phyloP scores from a whole-genome alignment of 2,888 invertebrate genomes.

The Glyphotaelius pellucidus region DNA sequence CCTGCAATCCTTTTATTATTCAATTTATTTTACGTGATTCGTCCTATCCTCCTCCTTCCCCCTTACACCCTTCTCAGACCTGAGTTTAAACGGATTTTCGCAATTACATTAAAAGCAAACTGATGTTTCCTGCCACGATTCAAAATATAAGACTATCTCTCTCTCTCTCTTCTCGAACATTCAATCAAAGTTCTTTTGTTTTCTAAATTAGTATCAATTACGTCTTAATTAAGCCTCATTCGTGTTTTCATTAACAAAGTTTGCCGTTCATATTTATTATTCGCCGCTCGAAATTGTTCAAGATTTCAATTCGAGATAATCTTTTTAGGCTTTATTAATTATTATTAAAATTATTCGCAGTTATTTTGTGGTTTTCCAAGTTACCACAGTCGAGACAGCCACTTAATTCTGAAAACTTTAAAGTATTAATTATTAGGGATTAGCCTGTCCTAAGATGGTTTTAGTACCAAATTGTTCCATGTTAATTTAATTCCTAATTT shows the following conservation, averaged over 20 bases:
- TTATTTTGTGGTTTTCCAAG: background rate
- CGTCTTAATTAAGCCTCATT: background rate
- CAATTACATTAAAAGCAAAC: slow-evolving; percentile 10
- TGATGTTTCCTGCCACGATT: slow-evolving; percentile 8
- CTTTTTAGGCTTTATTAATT: background rate
- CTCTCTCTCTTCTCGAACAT: background rate
- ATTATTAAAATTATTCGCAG: background rate
- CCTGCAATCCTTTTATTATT: slow-evolving; percentile 28
- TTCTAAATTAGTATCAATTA: background rate
- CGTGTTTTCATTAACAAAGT: slow-evolving; percentile 1
- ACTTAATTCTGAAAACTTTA: background rate
- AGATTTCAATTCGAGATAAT: background rate
- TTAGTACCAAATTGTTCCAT: background rate
- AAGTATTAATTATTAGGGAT: background rate
- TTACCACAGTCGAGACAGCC: background rate
- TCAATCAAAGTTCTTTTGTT: slow-evolving; percentile 2
- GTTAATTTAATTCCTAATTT: background rate
- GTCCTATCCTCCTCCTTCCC: background rate
- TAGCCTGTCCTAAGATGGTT: background rate
- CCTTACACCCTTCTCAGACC: slow-evolving; percentile 14
- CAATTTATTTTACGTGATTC: slow-evolving; percentile 18
- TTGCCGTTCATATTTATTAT: background rate
- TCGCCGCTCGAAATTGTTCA: background rate
- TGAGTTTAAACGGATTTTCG: slow-evolving; percentile 19
- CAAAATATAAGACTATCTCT: background rate